Base-by-base conservation (phyloP, 2,888 invertebrate species). In the Philopedon plagiatum region DNA sequence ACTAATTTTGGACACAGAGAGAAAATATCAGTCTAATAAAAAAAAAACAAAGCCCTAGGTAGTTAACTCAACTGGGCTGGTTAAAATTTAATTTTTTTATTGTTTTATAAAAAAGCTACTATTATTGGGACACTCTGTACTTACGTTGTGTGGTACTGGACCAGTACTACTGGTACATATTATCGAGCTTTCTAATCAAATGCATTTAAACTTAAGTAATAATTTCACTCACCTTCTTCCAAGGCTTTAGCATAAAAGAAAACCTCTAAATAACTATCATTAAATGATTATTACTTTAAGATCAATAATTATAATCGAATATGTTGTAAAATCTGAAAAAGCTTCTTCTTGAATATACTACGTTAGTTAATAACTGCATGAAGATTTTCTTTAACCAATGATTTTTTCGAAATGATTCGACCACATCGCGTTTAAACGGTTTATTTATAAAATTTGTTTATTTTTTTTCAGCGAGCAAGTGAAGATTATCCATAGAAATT, bases 391-490 rank as follows among this genome's bases (percentile, higher is more conserved):
- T 49, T 49, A 49, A 49, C 5, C 23, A 49, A 49, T 13, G 29
- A 51, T 54, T 29, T 54, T 54, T 51, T 29, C 13, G 18, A 29
- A 54, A 29, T 8, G 13, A 15, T 29, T 15, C 29, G 8, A 54
- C 18, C 29, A 13, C 13, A 58, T 58, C 21, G 26, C 29, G 58
- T 58, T 32, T 7, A 60, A 58, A 67, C 34, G n/a, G 65, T 57
- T 44, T 68, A 61, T 61, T 61, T 68, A 57, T 68, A 68, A 13
- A 44, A 21, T 29, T 8, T 69, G 62, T 69, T 69, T 69, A 62
- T 69, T 69, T 62, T 69, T 60, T 63, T 41, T 49, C 13, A 11
- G 21, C 32, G 15, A 62, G 37, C 29, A 56, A 68, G 54, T 62
- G 29, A 23, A 26, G 57, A 39, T 62, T 61, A 60, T 57, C 51